Evolutionary conservation across 2,888 invertebrate genomes (phyloP).

Genomic region (Rapana venosa): DNA sequence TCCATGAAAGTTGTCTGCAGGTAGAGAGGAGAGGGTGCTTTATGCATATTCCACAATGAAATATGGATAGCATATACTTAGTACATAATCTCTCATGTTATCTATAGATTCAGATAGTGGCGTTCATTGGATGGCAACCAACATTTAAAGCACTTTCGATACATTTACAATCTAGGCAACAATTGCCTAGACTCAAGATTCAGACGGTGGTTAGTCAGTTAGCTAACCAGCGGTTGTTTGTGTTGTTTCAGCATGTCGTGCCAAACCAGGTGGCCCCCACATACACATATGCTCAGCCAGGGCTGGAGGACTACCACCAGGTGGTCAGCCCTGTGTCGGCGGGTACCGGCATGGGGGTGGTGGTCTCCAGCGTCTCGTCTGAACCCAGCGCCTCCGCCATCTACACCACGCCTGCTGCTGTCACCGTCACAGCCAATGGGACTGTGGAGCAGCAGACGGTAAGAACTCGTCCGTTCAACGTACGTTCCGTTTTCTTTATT

Average conservation of each 20-base stretch:
- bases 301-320: slow-evolving; percentile 71
- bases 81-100: too few species aligned
- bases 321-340: slow-evolving; percentile 67
- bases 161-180: too few species aligned
- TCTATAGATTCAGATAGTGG: too few species aligned
- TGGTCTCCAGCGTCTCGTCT: slow-evolving; percentile 63
- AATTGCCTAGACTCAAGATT: too few species aligned
- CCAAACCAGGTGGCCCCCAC: slow-evolving; percentile 87
- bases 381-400: slow-evolving; percentile 62
- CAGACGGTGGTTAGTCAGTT: too few species aligned
- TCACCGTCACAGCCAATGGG: slow-evolving; percentile 79
- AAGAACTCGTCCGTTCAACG: slow-evolving; percentile 73
- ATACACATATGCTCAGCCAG: slow-evolving; percentile 76
- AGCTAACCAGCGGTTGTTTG: too few species aligned
- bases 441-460: slow-evolving; percentile 83
- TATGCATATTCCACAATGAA: too few species aligned
- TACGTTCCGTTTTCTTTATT: slow-evolving; percentile 56
- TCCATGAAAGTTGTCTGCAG: too few species aligned
- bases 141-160: too few species aligned
- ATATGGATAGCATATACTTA: too few species aligned
- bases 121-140: too few species aligned
- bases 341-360: slow-evolving; percentile 52
- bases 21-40: too few species aligned
- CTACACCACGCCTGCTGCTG: slow-evolving; percentile 71
- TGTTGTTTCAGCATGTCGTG: slow-evolving; percentile 90